phyloP scores from a whole-genome alignment of 2,888 invertebrate genomes.

The Chaetogeoica ovagalla region DNA sequence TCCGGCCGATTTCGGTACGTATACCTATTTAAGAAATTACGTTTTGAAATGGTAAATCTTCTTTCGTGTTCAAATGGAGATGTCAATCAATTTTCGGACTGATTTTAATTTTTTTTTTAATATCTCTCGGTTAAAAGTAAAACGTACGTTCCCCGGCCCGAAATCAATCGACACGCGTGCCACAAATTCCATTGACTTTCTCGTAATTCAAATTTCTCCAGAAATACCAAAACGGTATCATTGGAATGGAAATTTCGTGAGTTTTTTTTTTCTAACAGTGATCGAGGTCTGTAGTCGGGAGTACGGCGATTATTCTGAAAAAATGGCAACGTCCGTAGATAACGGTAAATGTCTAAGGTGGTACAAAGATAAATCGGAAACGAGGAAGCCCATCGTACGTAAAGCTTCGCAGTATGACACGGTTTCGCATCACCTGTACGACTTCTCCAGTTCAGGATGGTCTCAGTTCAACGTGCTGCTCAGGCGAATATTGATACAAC shows the following conservation, averaged over 20 bases:
- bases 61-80: too few species aligned
- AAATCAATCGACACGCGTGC: too few species aligned
- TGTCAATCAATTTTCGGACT: too few species aligned
- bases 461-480: constrained; percentile 72
- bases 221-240: too few species aligned
- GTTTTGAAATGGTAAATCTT: too few species aligned
- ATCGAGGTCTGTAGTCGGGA: constrained; percentile 81
- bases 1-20: constrained; percentile 92
- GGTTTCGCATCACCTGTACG: constrained; percentile 55
- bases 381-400: constrained; percentile 12
- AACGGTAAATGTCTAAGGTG: constrained; percentile 68
- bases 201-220: too few species aligned
- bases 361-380: constrained; percentile 57
- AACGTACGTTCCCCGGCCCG: too few species aligned
- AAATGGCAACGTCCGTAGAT: constrained; percentile 70
- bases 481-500: constrained; percentile 73
- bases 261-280: constrained; percentile 62
- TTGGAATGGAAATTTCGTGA: too few species aligned
- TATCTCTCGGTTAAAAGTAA: too few species aligned
- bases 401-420: constrained; percentile 48
- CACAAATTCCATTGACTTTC: too few species aligned
- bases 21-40: not conserved
- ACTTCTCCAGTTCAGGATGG: constrained; percentile 61
- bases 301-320: constrained; percentile 71
- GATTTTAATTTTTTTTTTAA: too few species aligned